A percentile compares a stretch with the other conserved stretches of the same genome.
These are phyloP conservation scores for Tenodera sinensis DNA, from an alignment of 2,888 invertebrate genomes.

Conservation along the genomic window DNA sequence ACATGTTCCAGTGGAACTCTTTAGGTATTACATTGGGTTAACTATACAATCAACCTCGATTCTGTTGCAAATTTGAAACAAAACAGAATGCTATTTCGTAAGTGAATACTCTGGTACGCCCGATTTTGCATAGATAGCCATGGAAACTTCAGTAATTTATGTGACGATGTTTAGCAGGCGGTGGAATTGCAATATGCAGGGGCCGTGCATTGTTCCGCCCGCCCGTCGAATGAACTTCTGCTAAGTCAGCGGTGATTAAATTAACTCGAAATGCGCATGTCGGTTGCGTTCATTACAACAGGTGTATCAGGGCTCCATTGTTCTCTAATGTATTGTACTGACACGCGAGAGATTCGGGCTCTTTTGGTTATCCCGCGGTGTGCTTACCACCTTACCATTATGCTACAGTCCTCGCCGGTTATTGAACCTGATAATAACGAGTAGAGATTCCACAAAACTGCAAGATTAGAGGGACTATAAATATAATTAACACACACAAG, in stretches of 20 bases:
- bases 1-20: background rate
- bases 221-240: slow-evolving; percentile 1
- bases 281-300: background rate
- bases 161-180: background rate
- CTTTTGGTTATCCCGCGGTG: no score
- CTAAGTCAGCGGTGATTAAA: slow-evolving; percentile 14
- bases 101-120: background rate
- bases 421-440: no score
- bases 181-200: background rate
- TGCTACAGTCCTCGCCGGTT: no score
- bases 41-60: background rate
- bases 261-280: background rate
- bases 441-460: no score
- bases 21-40: background rate
- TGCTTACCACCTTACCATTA: no score
- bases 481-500: no score
- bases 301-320: background rate
- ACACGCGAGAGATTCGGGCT: no score
- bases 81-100: background rate
- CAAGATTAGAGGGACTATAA: no score
- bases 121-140: background rate
- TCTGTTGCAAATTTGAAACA: background rate
- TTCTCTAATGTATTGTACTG: background rate
- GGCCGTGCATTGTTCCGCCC: background rate
- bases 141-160: background rate